Evolutionary conservation across 2,888 invertebrate species (phyloP), one percentile per base, ranked within the genome.

Genomic region (Papilio elwesi): DNA sequence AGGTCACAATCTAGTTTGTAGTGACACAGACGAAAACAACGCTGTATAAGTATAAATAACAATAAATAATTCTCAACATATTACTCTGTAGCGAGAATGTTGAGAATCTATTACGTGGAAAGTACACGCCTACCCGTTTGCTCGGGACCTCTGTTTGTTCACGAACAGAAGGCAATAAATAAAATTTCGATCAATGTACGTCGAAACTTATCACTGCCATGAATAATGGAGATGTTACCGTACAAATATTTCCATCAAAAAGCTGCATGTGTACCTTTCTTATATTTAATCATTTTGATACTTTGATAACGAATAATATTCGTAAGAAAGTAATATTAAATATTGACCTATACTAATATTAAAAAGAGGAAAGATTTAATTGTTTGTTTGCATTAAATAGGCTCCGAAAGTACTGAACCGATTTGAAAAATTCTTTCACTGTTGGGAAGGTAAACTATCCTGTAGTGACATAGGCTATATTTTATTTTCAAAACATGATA

Each of bases 181-280:
- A 72, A 64, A 64, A 64, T 64, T 64, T 64, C 59, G 55, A 72
- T 64, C 68, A 68, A 72, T 72, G 68, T 26, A 48, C 63, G 72
- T 63, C 67, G n/a, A 62, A 64, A 63, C 59, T 67, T 66, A 68
- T 72, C 68, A 63, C 15, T 53, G 62, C 53, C 15, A 72, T 67
- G 63, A 72, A 68, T 68, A 72, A 68, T 72, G 62, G 62, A 67
- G 59, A 67, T 67, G 71, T 67, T 71, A 52, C 48, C 59, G 36
- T 10, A 68, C 11, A 36, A 26, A 26, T 62, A 68, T 72, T 68
- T 67, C 48, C 63, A 68, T 68, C 71, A 48, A 66, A 70, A 59
- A 48, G 47, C 15, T 36, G 7, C 15, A 15, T 26, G 7, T 43
- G 59, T 59, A 8, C 38, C 38, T 55, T 59, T 62, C 43, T 62